phyloP scores from a whole-genome alignment of 2,888 invertebrate species.

The Acleris literana region DNA sequence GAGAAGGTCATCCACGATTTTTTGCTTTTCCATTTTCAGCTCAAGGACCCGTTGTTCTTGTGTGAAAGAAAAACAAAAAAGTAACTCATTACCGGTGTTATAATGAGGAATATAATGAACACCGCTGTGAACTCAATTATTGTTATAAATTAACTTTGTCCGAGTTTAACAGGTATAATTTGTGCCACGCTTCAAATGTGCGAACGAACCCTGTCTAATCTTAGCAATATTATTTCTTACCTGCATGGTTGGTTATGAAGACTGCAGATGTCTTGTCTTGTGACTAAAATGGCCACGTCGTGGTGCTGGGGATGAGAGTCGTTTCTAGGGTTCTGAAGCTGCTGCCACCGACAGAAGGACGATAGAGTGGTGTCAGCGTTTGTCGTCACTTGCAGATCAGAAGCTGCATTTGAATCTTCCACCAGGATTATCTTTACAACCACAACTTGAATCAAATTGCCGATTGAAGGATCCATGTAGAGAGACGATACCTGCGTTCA shows the following conservation, averaged over 20 bases:
- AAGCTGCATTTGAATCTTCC: conserved; percentile 85
- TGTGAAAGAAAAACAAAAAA: conserved; percentile 2
- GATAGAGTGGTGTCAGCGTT: conserved; percentile 93
- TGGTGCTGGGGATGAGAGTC: conserved; percentile 94
- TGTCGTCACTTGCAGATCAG: conserved; percentile 88
- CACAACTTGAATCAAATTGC: conserved; percentile 95
- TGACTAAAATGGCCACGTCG: conserved; percentile 94
- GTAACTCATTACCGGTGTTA: background rate
- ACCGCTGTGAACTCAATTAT: background rate
- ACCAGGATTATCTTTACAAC: conserved; percentile 93
- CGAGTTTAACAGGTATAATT: too few species aligned
- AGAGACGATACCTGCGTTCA: conserved; percentile 86
- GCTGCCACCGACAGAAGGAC: conserved; percentile 94
- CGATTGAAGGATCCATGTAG: conserved; percentile 94
- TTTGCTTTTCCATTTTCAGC: conserved; percentile 26
- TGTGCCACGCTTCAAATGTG: too few species aligned
- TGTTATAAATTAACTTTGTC: background rate
- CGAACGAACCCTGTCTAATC: background rate
- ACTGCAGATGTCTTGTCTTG: conserved; percentile 89
- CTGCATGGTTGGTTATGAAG: conserved; percentile 81
- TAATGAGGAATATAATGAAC: background rate
- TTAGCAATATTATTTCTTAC: conserved; percentile 49
- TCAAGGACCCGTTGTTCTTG: conserved; percentile 6
- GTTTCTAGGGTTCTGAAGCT: conserved; percentile 87
- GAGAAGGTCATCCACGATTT: conserved; percentile 50